Conservation (phyloP, 2,797 vertebrate species). For the Muscicapa striata region DNA sequence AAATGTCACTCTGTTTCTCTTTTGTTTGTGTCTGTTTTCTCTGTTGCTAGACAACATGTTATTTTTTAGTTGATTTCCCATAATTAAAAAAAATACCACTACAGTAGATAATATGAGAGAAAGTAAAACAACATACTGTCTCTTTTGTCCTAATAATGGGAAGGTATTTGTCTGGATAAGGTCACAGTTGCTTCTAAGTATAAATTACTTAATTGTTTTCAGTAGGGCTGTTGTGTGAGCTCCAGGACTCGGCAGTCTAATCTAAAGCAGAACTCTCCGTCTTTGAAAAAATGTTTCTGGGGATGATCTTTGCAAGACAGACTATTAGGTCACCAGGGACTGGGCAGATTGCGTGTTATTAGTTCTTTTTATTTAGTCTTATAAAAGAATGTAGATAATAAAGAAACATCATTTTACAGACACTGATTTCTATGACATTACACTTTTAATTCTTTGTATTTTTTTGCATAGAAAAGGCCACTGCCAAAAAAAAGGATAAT, state of each 20-base stretch:
- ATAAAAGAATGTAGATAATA: background rate
- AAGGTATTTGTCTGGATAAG: conserved; percentile 57
- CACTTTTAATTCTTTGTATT: background rate
- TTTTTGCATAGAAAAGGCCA: background rate
- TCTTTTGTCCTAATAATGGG: conserved; percentile 69
- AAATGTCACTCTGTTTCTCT: conserved; percentile 15
- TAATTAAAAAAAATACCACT: conserved; percentile 60
- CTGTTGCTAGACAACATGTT: conserved; percentile 66
- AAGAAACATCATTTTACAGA: background rate
- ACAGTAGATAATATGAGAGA: conserved; percentile 51
- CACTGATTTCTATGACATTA: background rate
- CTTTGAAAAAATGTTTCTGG: conserved; percentile 5
- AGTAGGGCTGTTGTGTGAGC: conserved; percentile 29
- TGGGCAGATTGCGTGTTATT: background rate
- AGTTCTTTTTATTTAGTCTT: background rate
- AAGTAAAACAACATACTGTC: conserved; percentile 58
- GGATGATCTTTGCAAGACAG: background rate
- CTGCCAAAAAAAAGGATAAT: background rate
- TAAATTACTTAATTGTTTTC: conserved; percentile 65
- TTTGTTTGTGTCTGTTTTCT: conserved; percentile 65
- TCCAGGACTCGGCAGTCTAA: background rate
- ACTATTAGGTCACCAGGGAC: background rate
- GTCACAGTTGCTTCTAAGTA: conserved; percentile 55
- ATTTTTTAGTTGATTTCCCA: conserved; percentile 64
- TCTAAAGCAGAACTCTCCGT: conserved; percentile 30